These are phyloP conservation scores for Cactoblastis cactorum DNA, from an alignment of 2,888 invertebrate species.

Conservation along the genomic window DNA sequence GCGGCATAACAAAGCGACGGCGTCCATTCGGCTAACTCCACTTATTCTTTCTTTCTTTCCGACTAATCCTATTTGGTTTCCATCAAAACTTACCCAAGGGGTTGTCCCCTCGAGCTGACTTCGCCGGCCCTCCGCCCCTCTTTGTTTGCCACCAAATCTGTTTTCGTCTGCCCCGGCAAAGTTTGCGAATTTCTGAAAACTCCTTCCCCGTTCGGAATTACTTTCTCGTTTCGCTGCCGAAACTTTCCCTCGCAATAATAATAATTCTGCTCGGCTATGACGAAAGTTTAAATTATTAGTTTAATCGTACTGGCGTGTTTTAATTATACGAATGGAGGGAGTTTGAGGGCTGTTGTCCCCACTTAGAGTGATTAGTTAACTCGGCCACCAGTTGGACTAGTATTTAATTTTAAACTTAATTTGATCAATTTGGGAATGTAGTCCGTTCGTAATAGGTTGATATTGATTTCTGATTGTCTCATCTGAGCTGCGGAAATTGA, in stretches of 20 bases:
- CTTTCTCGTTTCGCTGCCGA: constrained; percentile 66
- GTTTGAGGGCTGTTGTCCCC: constrained; percentile 31
- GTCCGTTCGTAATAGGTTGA: constrained; percentile 22
- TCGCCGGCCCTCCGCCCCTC: constrained; percentile 34
- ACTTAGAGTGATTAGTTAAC: constrained; percentile 47
- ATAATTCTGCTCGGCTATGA: constrained; percentile 71
- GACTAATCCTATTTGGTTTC: constrained; percentile 75
- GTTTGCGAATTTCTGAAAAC: constrained; percentile 63
- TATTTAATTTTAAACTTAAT: constrained; percentile 52
- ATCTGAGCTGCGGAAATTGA: constrained; percentile 26
- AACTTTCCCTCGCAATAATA: constrained; percentile 70
- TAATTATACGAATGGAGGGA: constrained; percentile 52
- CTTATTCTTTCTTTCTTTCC: constrained; percentile 67
- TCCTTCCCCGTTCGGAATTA: constrained; percentile 55
- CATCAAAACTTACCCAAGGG: constrained; percentile 73
- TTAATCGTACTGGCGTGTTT: constrained; percentile 68
- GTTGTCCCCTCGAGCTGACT: constrained; percentile 37
- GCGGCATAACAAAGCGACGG: constrained; percentile 42
- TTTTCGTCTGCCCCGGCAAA: constrained; percentile 68
- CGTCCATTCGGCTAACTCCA: constrained; percentile 53
- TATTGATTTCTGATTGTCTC: constrained; percentile 16
- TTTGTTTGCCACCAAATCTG: constrained; percentile 73
- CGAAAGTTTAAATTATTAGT: constrained; percentile 77
- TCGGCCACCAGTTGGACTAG: constrained; percentile 38
- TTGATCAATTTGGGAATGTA: constrained; percentile 45